Base-by-base conservation (phyloP, 23 tunicate species). In the Ciona savignyi region DNA sequence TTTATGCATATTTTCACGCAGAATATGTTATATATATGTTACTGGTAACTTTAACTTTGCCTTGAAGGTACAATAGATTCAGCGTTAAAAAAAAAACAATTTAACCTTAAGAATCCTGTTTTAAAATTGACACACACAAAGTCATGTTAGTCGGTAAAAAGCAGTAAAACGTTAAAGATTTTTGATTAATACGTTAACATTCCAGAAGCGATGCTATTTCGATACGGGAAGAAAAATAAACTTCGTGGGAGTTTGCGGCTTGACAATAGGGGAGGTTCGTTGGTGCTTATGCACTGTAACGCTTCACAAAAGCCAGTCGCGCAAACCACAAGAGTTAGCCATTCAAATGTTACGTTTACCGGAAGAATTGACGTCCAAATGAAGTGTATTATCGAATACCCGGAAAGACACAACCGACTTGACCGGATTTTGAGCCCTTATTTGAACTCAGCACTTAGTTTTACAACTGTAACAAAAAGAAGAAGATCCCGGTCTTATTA, bases 231-330 rank as follows among this genome's bases (percentile, higher is more conserved):
- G 9, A 33, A 25, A 25, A 2, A 2, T 1, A 67, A 71, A 28
- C 70, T 62, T 33, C 66, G 71, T 30, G 30, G 71, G 66, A 42
- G 77, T 20, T 21, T 80, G 71, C 33, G 71, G 30, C 48, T 81
- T 42, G 85, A 81, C 73, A 64, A 70, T 73, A 32, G 34, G 30
- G 24, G 25, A 34, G 62, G 78, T n/a, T 81, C 78, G 0, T 30
- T 81, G 48, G 69, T 80, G 22, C 78, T 81, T 23, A 72, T 81
- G 85, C 78, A 66, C 34, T 81, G 85, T 62, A 81, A 66, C 67
- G 73, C 73, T 22, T 27, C 78, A 65, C 48, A 70, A 27, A 27
- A 65, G 4, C 85, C 85, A 2, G 32, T 4, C 66, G 35, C 85
- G 22, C 22, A 29, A 23, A 30, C 62, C 30, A 63, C 29, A 29